Evolutionary conservation across 2,113 vertebrate species (phyloP).

Genomic region (Peromyscus leucopus): DNA sequence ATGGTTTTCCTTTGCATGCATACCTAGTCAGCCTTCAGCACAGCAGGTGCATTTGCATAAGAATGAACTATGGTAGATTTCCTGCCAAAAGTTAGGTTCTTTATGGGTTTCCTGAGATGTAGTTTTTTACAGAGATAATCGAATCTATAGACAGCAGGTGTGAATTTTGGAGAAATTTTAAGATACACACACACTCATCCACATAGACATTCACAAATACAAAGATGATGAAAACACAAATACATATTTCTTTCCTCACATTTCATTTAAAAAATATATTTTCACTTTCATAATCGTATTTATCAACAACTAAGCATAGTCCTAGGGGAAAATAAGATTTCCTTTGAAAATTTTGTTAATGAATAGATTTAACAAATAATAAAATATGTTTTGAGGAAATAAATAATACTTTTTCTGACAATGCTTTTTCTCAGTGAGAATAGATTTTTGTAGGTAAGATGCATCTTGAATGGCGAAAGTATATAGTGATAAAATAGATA

Average conservation of each 20-base stretch:
- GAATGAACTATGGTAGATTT: neutral
- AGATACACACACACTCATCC: neutral
- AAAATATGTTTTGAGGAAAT: neutral
- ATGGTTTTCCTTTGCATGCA: neutral
- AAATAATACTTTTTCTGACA: neutral
- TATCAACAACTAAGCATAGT: neutral
- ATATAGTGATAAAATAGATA: neutral
- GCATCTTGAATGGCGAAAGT: neutral
- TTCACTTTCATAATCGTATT: neutral
- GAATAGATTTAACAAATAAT: neutral
- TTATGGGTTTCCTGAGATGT: neutral
- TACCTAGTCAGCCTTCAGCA: slow-evolving; percentile 1
- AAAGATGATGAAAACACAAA: neutral
- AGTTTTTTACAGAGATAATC: neutral
- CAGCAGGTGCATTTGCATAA: neutral
- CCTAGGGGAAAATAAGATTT: neutral
- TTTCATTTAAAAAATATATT: slow-evolving; percentile 15
- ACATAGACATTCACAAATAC: neutral
- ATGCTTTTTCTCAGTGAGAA: neutral
- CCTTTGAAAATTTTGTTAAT: neutral
- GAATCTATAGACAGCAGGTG: neutral
- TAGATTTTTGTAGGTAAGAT: neutral
- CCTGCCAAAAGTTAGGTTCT: neutral
- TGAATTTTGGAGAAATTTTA: neutral
- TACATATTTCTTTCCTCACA: neutral